These are phyloP conservation scores for Melolontha melolontha DNA, from an alignment of 2,888 invertebrate species.

Conservation along the genomic window DNA sequence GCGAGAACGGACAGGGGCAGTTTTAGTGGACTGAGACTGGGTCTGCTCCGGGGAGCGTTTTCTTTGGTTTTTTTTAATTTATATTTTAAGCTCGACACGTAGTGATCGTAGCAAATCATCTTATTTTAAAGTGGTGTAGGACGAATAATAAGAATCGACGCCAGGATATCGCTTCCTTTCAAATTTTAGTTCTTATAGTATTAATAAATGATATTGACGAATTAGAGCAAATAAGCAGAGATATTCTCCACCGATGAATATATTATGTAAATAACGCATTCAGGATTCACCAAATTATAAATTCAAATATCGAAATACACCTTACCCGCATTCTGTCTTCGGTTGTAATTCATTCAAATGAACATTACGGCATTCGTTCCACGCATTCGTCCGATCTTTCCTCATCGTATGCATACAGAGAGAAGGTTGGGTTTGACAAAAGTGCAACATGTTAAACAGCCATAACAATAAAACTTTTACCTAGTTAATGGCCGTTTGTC, in stretches of 20 bases:
- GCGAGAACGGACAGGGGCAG: no score
- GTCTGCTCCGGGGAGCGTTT: no score
- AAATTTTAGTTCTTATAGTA: no score
- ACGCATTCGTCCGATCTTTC: slow-evolving; percentile 25
- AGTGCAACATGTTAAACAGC: slow-evolving; percentile 35
- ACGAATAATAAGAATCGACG: no score
- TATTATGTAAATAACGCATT: slow-evolving; percentile 6
- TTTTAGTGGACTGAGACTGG: no score
- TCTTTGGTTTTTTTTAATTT: no score
- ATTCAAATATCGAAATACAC: slow-evolving; percentile 40
- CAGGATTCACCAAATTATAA: slow-evolving; percentile 42
- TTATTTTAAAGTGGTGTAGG: no score
- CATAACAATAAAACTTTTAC: slow-evolving; percentile 50
- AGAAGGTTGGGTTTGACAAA: slow-evolving; percentile 35
- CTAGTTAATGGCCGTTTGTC: slow-evolving; percentile 51
- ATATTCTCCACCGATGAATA: neutral
- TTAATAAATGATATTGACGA: neutral
- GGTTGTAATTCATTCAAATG: slow-evolving; percentile 38
- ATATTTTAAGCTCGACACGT: no score
- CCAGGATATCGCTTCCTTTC: no score
- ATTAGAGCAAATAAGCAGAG: neutral
- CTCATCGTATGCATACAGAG: slow-evolving; percentile 1
- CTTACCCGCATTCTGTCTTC: slow-evolving; percentile 33
- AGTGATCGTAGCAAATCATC: no score
- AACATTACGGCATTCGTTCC: slow-evolving; percentile 29